Base-by-base conservation (phyloP, 2,113 vertebrate genomes). In the Athene cunicularia region DNA sequence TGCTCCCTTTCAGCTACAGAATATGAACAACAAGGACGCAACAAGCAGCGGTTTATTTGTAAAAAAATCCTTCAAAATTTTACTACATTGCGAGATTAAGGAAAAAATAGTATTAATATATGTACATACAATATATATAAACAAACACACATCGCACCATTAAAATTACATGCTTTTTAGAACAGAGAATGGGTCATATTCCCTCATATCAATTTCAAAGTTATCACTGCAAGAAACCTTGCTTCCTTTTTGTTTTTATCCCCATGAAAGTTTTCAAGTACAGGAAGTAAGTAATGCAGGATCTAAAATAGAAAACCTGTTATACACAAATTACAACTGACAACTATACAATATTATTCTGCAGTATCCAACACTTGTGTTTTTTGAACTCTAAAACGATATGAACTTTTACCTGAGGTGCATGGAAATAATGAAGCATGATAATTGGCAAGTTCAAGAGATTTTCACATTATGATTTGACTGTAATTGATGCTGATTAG, bases 91-190 rank as follows among this genome's bases (percentile, higher is more conserved):
- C 94, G 96, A 98, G 97, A 97, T 98, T 98, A 97, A 97, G 96
- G 95, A 98, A 98, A 98, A 98, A 98, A 98, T 98, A 98, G 96
- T 98, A 97, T 98, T 97, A 97, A 98, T 98, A 96, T 98, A 98
- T 97, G 52, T 98, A 98, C 98, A 97, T 97, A 98, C 96, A 94
- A 93, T 96, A 97, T 96, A 97, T 97, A 97, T 95, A 97, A 88
- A 96, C 85, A 97, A 77, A 97, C 95, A 97, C 95, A 97, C 93
- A 95, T 95, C 90, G 96, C 97, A 97, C 97, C 83, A 97, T 97
- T 93, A 95, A 97, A 95, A 95, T 98, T 95, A 98, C 98, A 98
- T 98, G 98, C 98, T 98, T 98, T 98, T 96, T 84, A 87, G 55
- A 97, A 97, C 97, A 95, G 95, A 98, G 95, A 98, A 96, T 72